Conservation (phyloP, 2,797 vertebrate genomes). For the Epinephelus malabaricus region DNA sequence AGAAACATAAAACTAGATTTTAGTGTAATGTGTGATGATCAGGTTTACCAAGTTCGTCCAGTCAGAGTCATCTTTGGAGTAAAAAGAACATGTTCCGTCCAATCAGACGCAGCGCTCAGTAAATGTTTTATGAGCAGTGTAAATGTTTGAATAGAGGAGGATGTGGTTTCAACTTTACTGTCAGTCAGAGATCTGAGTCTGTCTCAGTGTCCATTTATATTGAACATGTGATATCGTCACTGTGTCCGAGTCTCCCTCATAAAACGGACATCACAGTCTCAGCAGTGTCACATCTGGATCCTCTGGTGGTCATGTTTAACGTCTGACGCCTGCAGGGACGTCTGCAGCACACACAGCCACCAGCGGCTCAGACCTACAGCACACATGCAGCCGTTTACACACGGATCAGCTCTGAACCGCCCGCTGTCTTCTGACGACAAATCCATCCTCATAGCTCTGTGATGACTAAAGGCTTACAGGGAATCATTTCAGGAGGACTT, state of each 20-base stretch:
- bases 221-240: too few species aligned
- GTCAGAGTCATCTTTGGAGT: not conserved
- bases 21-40: too few species aligned
- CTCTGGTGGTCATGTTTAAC: conserved; percentile 25
- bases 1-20: too few species aligned
- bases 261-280: not conserved
- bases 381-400: conserved; percentile 43
- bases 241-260: not conserved
- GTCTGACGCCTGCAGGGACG: conserved; percentile 15
- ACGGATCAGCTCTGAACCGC: conserved; percentile 50
- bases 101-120: not conserved
- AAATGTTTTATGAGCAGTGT: not conserved
- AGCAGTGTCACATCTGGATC: not conserved
- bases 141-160: not conserved
- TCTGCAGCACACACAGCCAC: not conserved
- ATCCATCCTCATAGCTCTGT: conserved; percentile 30
- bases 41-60: not conserved
- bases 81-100: not conserved
- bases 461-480: conserved; percentile 43
- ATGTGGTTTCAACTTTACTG: not conserved
- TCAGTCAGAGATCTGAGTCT: not conserved
- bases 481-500: conserved; percentile 24
- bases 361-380: not conserved
- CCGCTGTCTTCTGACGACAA: conserved; percentile 36
- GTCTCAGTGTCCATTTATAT: not conserved